Conservation (phyloP, 2,113 vertebrate genomes). For the Megalops atlanticus region DNA sequence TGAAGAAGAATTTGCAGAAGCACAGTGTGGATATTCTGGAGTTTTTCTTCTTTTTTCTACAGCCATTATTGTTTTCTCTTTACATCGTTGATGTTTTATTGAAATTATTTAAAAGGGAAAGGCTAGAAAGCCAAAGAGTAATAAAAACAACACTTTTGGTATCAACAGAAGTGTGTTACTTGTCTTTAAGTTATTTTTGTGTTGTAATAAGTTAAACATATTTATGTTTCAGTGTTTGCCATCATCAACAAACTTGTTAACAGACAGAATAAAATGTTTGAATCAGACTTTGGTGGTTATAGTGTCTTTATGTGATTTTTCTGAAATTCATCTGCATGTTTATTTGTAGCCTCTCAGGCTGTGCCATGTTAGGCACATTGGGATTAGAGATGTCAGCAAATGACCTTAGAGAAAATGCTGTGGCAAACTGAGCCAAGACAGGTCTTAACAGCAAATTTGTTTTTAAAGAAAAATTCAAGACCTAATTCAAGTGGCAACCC, state of each 20-base stretch:
- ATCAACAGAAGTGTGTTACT: slow-evolving; percentile 42
- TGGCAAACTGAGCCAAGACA: neutral
- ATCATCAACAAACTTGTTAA: slow-evolving; percentile 48
- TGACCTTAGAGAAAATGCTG: neutral
- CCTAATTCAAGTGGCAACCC: neutral
- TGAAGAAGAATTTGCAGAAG: slow-evolving; percentile 1
- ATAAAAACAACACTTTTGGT: slow-evolving; percentile 23
- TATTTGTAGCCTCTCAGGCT: neutral
- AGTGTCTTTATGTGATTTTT: neutral
- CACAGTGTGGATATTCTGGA: slow-evolving; percentile 24
- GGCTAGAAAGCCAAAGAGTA: neutral
- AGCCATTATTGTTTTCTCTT: neutral
- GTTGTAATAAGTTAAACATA: slow-evolving; percentile 65
- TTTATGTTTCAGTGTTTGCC: slow-evolving; percentile 63
- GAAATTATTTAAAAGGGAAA: slow-evolving; percentile 32
- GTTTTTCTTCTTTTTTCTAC: slow-evolving; percentile 9
- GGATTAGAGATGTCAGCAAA: neutral
- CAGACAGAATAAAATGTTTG: slow-evolving; percentile 56
- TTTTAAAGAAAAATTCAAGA: neutral
- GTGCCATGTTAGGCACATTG: neutral
- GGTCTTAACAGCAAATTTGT: neutral
- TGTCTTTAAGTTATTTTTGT: slow-evolving; percentile 32
- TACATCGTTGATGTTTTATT: slow-evolving; percentile 11
- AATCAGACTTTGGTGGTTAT: neutral
- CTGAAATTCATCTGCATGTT: neutral